Conservation (phyloP, 2,797 vertebrate genomes). For the Dromococcyx pavoninus region DNA sequence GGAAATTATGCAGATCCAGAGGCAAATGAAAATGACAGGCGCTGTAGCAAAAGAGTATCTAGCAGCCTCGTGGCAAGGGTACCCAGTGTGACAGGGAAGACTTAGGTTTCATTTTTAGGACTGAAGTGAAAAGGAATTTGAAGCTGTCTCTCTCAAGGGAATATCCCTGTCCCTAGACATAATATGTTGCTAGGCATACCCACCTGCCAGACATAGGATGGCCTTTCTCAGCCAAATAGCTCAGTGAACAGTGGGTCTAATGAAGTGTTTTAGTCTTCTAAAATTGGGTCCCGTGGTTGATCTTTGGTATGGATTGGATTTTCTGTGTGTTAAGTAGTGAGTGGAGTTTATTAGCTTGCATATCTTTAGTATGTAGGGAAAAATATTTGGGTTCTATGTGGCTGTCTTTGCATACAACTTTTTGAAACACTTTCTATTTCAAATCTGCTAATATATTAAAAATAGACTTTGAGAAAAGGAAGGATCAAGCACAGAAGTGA, state of each 20-base stretch:
- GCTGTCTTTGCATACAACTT: not conserved
- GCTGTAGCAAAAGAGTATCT: not conserved
- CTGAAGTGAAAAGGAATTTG: not conserved
- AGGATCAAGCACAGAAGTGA: not conserved
- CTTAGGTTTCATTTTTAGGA: not conserved
- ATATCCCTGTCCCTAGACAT: fast-evolving
- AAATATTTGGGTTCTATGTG: not conserved
- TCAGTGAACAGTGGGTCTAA: not conserved
- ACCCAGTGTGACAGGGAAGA: fast-evolving
- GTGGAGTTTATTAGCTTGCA: not conserved
- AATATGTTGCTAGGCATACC: not conserved
- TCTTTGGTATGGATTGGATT: not conserved
- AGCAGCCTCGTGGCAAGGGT: not conserved
- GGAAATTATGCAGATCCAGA: not conserved
- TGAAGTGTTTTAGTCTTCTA: not conserved
- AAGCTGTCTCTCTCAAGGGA: not conserved
- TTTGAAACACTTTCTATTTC: not conserved
- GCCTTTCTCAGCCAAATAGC: not conserved
- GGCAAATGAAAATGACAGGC: not conserved
- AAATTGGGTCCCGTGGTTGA: fast-evolving
- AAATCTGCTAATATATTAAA: not conserved
- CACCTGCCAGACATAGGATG: no score
- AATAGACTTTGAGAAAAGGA: not conserved
- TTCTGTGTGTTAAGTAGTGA: not conserved
- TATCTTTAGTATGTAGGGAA: not conserved